phyloP scores from a whole-genome alignment of 2,113 vertebrate genomes.

The Merops nubicus region DNA sequence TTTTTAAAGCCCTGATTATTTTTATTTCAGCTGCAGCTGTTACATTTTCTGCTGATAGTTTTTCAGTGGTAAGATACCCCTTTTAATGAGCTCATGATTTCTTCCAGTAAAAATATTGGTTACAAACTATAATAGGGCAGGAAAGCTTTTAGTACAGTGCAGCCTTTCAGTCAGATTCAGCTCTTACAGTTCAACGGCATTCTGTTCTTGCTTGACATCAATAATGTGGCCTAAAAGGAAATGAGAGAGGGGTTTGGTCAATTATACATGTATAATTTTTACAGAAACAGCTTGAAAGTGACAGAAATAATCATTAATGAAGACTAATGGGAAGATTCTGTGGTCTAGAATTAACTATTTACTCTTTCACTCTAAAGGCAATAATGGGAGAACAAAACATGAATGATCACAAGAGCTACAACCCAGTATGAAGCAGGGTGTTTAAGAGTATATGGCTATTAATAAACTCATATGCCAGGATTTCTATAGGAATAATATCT shows the following conservation, averaged over 20 bases:
- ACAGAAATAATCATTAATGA: conserved; percentile 16
- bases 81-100: neutral
- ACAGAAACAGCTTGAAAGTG: neutral
- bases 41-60: neutral
- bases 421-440: neutral
- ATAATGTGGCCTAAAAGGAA: neutral
- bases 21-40: neutral
- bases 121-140: neutral
- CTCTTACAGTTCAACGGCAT: neutral
- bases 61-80: neutral
- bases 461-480: neutral
- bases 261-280: neutral
- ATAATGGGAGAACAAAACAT: neutral
- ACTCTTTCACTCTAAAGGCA: neutral
- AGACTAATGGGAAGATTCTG: neutral
- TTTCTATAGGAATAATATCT: neutral
- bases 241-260: neutral
- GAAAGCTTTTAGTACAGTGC: neutral
- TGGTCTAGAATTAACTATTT: neutral
- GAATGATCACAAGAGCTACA: neutral
- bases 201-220: neutral
- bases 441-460: neutral
- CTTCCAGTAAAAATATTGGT: neutral
- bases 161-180: neutral
- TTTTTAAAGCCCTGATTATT: neutral